Base-by-base conservation (phyloP, 2,888 invertebrate genomes). In the Limnephilus marmoratus region DNA sequence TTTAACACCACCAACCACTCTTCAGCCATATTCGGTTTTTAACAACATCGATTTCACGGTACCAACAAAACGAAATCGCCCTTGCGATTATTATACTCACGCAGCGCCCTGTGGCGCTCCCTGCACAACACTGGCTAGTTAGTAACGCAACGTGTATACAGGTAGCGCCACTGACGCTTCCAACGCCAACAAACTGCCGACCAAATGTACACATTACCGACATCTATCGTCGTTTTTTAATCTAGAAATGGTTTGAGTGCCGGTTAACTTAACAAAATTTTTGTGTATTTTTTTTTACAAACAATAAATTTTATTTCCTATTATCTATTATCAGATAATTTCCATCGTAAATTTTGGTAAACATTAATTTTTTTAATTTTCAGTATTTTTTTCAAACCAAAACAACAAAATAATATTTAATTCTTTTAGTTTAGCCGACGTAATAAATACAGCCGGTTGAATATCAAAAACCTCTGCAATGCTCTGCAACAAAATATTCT, bases 1-100 rank as follows among this genome's bases (percentile, higher is more conserved):
- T 97, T 98, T 96, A 98, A 97, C 96, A 98, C 98, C 96, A 98
- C 98, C 96, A 97, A 97, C 96, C 98, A 97, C 97, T 98, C 98
- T 97, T 98, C 98, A 97, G 98, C 98, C 98, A 98, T 98, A 97
- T 96, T 96, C 96, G 96, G 95, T 95, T 95, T 95, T 96, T 95
- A 95, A 95, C 95, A 95, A 95, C 96, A 96, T 96, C 96, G 95
- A 92, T 92, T 92, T 90, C 92, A 92, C 92, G 92, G 90, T 90
- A 91, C 91, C 90, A 90, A 92, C 91, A 89, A 92, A 92, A 90
- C 91, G 94, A 94, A 95, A 94, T 95, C 95, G 94, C 94, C 94
- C 94, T 94, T 92, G 94, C 80, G 29, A 89, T 93, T 94, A 94
- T 94, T 93, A 93, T 91, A 93, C 91, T 94, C 94, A 94, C 93